These are phyloP conservation scores for Caenorhabditis afra DNA, from an alignment of 2,888 invertebrate species.

Conservation along the genomic window DNA sequence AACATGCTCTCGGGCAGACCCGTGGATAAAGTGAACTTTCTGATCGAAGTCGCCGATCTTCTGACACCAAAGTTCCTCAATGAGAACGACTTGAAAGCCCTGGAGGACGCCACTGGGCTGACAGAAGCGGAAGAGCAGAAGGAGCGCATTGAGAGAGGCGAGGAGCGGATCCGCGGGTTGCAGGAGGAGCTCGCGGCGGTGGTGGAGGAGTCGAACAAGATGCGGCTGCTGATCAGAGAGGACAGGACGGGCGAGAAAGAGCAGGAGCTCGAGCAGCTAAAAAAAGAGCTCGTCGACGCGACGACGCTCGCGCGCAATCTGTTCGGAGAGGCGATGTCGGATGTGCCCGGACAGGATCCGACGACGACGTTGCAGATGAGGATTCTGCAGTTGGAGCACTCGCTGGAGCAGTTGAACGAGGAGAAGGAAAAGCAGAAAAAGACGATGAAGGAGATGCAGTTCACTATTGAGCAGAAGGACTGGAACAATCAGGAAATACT, in stretches of 20 bases:
- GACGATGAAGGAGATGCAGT: conserved; percentile 39
- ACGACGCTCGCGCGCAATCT: conserved; percentile 61
- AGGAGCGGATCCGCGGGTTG: conserved; percentile 27
- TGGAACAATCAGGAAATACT: conserved; percentile 59
- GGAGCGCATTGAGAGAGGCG: conserved; percentile 24
- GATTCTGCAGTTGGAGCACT: conserved; percentile 71
- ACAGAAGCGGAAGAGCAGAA: conserved; percentile 32
- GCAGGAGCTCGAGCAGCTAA: conserved; percentile 75
- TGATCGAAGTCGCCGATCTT: conserved; percentile 37
- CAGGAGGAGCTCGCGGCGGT: conserved; percentile 45
- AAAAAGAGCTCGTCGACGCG: conserved; percentile 60
- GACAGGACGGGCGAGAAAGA: conserved; percentile 71
- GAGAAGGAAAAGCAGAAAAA: conserved; percentile 41
- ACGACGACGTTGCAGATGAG: conserved; percentile 69
- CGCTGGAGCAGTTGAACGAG: conserved; percentile 47
- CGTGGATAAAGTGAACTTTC: conserved; percentile 32
- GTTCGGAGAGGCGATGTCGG: conserved; percentile 60
- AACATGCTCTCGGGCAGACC: conserved; percentile 29
- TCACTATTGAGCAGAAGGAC: conserved; percentile 56
- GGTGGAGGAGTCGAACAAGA: conserved; percentile 50
- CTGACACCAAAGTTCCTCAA: conserved; percentile 37
- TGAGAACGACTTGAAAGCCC: conserved; percentile 24
- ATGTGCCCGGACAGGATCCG: conserved; percentile 62
- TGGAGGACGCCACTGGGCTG: conserved; percentile 34
- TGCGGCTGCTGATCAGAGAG: conserved; percentile 48